Evolutionary conservation across 2,888 invertebrate genomes (phyloP), one percentile per base, ranked within the genome.

Genomic region (Tethea ocularis): DNA sequence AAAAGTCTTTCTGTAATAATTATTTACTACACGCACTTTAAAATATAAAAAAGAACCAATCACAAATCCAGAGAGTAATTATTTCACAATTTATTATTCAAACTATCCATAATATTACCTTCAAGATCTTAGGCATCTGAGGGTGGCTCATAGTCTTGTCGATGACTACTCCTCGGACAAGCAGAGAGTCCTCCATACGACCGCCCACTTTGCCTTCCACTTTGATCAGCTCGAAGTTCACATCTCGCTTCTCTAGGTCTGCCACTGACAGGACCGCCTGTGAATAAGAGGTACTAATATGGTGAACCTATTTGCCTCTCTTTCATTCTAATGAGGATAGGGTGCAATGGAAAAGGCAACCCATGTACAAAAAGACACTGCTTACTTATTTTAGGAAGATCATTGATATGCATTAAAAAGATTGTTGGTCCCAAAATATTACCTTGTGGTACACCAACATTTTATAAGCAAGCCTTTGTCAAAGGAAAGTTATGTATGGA

Each of bases 101-200:
- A n/a, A 29, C 1, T 10, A 7, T 29, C 7, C 13, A 20, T 20
- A 20, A 10, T 46, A 20, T 10, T 2, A 93, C 93, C 88, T 90
- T 94, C 60, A 96, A 86, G 66, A 95, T 96, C 94, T 99, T 99
- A 0, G 99, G 99, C 99, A 99, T 99, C 93, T 99, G 99, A 41
- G 99, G 98, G 93, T 99, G 99, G 75, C 98, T 98, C 95, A 99
- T 98, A 68, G 99, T 99, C 93, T 99, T 99, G 87, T 99, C 99
- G 15, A 99, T 95, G 63, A 99, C 96, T 0, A 99, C 99, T 60
- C 99, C 99, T 72, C 96, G 97, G 20, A 99, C 99, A 61, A 99
- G 94, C 93, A 97, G 95, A 0, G 99, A 98, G 86, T 99, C 99
- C 86, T 99, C 99, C 91, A 99, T 95, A 62, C 97, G 96, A 3